These are phyloP conservation scores for Zygothrica quintamaculata DNA, from an alignment of 2,888 invertebrate species.

Conservation along the genomic window DNA sequence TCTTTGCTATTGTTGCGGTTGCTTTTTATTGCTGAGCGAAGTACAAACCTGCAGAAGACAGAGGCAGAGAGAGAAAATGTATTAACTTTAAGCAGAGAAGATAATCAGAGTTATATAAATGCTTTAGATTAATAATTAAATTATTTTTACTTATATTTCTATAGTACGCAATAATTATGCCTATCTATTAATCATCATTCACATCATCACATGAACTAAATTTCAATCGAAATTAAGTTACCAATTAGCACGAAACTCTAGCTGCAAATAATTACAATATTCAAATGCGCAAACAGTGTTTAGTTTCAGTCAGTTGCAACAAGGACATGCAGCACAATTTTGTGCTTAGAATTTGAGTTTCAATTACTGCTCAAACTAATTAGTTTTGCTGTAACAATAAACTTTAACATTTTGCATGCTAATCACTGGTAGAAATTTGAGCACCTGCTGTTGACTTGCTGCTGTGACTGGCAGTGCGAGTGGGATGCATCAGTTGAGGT, in stretches of 20 bases:
- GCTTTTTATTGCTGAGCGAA: conserved; percentile 46
- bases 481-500: not conserved
- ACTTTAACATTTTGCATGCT: conserved; percentile 64
- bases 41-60: conserved; percentile 58
- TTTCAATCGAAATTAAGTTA: no score
- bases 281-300: conserved; percentile 21
- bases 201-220: no score
- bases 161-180: no score
- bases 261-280: conserved; percentile 12
- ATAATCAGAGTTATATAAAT: no score
- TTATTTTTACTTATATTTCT: no score
- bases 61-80: not conserved
- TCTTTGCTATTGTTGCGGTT: conserved; percentile 62
- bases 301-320: conserved; percentile 2
- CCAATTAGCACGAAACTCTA: no score
- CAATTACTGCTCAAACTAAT: conserved; percentile 72
- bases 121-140: no score
- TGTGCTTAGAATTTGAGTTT: conserved; percentile 48
- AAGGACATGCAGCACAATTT: no score
- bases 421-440: conserved; percentile 53
- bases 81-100: not conserved
- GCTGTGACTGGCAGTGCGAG: not conserved
- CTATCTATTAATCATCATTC: no score
- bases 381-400: conserved; percentile 75
- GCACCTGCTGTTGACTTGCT: conserved; percentile 65